These are phyloP conservation scores for Collichthys lucidus DNA, from an alignment of 2,113 vertebrate genomes.

Conservation along the genomic window DNA sequence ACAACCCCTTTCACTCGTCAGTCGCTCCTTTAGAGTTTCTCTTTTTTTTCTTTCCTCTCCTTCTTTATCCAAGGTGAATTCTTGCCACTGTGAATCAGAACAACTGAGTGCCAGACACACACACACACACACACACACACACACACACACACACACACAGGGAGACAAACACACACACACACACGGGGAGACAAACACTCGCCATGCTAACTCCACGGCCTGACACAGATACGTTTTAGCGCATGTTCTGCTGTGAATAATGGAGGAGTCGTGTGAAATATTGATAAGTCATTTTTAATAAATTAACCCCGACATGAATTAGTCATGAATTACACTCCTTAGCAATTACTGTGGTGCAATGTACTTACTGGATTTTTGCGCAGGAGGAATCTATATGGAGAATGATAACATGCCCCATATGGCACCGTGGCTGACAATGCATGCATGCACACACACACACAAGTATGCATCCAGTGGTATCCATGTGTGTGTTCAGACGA, in stretches of 20 bases:
- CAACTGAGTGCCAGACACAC: conserved; percentile 1
- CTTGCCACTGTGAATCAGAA: conserved; percentile 27
- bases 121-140: conserved; percentile 12
- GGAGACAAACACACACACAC: conserved; percentile 29
- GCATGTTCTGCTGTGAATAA: conserved; percentile 78
- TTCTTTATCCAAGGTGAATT: neutral
- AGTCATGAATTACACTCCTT: conserved; percentile 78
- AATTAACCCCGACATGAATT: conserved; percentile 81
- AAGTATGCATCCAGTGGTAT: conserved; percentile 16
- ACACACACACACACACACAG: conserved; percentile 38
- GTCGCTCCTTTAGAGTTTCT: too few relatives aligned
- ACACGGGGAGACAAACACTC: conserved; percentile 32
- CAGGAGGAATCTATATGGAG: conserved; percentile 60
- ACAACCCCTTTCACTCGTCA: neutral
- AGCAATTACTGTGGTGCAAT: conserved; percentile 73
- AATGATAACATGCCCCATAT: conserved; percentile 59
- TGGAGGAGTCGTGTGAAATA: conserved; percentile 78
- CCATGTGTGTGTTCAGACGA: conserved; percentile 25
- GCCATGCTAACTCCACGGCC: conserved; percentile 52
- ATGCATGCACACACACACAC: conserved; percentile 9
- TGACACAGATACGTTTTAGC: conserved; percentile 80
- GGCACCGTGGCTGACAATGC: conserved; percentile 20
- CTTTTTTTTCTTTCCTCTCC: neutral
- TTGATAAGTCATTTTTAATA: conserved; percentile 81
- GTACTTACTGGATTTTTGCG: conserved; percentile 65